Percentiles rank a stretch among this genome's conserved stretches.
Conservation (phyloP, 2,113 vertebrate species). For the Carlito syrichta region DNA sequence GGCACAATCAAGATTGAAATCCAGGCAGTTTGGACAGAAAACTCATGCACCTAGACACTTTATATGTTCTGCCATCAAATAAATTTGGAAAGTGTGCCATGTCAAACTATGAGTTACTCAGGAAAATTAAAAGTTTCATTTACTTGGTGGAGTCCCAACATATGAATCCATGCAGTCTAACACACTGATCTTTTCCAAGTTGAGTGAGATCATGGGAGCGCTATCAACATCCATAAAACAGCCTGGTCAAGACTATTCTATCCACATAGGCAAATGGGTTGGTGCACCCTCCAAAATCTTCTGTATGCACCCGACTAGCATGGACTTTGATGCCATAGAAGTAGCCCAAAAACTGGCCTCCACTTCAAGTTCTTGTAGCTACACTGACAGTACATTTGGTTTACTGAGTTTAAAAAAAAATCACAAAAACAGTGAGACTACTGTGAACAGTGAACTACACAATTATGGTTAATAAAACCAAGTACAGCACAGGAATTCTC, state of each 20-base stretch:
- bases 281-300: neutral
- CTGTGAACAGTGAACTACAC: too few relatives aligned
- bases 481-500: neutral
- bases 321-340: neutral
- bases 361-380: neutral
- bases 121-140: slow-evolving; percentile 19
- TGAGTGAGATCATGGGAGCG: neutral
- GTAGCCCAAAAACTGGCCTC: neutral
- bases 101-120: slow-evolving; percentile 14
- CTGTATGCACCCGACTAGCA: neutral
- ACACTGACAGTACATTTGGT: neutral
- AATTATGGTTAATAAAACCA: neutral
- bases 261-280: neutral
- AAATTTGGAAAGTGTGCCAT: neutral
- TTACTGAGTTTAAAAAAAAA: neutral
- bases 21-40: slow-evolving; percentile 12
- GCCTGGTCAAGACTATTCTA: neutral
- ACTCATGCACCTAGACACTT: neutral
- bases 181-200: neutral
- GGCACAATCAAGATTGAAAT: neutral
- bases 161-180: slow-evolving; percentile 25
- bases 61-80: neutral
- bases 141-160: neutral
- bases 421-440: neutral
- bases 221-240: neutral